A percentile compares a stretch with the other conserved stretches of the same genome.
These are phyloP conservation scores for Plectus sambesii DNA, from an alignment of 1,140 invertebrate genomes.

Conservation along the genomic window DNA sequence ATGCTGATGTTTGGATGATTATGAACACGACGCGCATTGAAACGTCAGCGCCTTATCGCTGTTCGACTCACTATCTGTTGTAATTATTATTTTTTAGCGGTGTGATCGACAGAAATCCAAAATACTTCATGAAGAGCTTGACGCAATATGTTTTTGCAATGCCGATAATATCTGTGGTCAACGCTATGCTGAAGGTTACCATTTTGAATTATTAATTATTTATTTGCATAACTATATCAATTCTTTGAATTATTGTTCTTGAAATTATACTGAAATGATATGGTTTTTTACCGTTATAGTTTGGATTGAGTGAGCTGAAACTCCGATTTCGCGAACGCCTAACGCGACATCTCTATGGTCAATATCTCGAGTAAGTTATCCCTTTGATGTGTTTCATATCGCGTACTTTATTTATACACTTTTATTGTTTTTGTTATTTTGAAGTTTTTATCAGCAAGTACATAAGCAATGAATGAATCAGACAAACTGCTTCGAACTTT, in stretches of 20 bases:
- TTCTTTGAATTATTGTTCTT: conserved; percentile 10
- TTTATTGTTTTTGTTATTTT: background rate
- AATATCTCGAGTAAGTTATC: conserved; percentile 72
- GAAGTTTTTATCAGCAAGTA: no score
- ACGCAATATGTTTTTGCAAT: conserved; percentile 53
- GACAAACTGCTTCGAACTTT: no score
- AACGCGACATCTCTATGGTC: conserved; percentile 69
- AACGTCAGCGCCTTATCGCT: conserved; percentile 55
- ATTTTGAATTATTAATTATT: background rate
- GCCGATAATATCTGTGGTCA: conserved; percentile 62
- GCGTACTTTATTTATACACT: background rate
- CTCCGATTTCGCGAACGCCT: conserved; percentile 76
- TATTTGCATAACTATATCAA: background rate
- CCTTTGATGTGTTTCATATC: background rate
- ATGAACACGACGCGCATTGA: conserved; percentile 81
- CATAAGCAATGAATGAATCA: no score
- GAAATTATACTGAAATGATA: conserved; percentile 24
- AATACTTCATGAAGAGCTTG: conserved; percentile 63
- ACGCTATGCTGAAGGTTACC: conserved; percentile 70
- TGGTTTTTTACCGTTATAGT: conserved; percentile 49
- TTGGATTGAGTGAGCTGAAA: conserved; percentile 82
- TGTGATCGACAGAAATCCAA: conserved; percentile 73
- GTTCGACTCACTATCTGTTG: conserved; percentile 7
- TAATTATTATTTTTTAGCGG: conserved; percentile 61
- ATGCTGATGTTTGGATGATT: conserved; percentile 95